Evolutionary conservation across 2,113 vertebrate species (phyloP).

Genomic region (Callorhinus ursinus): DNA sequence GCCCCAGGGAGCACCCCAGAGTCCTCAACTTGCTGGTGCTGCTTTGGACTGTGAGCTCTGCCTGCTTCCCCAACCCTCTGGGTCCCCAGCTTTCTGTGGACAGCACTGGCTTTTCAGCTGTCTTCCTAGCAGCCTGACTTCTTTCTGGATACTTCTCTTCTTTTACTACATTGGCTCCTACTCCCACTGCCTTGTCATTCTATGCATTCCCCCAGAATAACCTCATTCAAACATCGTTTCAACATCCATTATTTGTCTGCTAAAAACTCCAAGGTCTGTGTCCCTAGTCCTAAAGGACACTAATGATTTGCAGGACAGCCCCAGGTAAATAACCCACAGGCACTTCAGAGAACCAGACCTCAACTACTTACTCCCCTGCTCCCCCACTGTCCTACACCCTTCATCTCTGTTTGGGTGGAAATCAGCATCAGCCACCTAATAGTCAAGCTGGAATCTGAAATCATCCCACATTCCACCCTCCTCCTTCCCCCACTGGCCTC

Average conservation of each 20-base stretch:
- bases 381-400: fast-evolving
- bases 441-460: background rate
- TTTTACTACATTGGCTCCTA: background rate
- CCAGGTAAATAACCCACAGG: background rate
- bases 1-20: fast-evolving
- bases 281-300: background rate
- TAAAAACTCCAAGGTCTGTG: background rate
- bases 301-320: background rate
- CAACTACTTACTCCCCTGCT: fast-evolving
- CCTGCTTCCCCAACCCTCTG: background rate
- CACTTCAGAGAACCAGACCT: background rate
- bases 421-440: background rate
- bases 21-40: too few relatives aligned
- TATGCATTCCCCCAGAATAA: background rate
- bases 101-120: too few relatives aligned
- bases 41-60: too few relatives aligned
- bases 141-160: background rate
- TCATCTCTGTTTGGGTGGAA: background rate
- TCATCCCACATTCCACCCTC: too few relatives aligned
- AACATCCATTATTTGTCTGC: background rate
- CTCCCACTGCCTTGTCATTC: background rate
- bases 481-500: background rate
- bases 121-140: background rate
- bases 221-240: background rate
- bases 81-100: background rate